Base-by-base conservation (phyloP, 2,888 invertebrate genomes). In the Coelinius sp. region DNA sequence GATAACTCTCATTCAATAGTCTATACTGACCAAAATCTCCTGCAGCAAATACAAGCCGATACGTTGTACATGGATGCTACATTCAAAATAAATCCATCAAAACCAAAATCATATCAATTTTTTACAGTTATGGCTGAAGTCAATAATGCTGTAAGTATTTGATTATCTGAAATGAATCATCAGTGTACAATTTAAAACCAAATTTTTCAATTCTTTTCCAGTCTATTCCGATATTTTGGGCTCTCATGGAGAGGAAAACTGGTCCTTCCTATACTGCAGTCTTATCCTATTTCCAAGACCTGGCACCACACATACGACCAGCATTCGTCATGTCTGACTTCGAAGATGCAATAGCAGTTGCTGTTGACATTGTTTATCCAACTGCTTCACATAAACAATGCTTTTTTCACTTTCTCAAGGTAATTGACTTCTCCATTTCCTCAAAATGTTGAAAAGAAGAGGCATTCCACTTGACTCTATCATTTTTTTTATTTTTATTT, bases 151-250 rank as follows among this genome's bases (percentile, higher is more conserved):
- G 70, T 70, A 70, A 59, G 14, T 24, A 6, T 22, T 24, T 22
- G 12, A 1, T 20, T 53, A 17, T 22, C n/a, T n/a, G 12, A 25
- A 56, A 56, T n/a, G n/a, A n/a, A n/a, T n/a, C n/a, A n/a, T n/a
- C 7, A 22, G 27, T 27, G 12, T 12, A 56, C 12, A 56, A 56
- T 1, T 56, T 25, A 56, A n/a, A n/a, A n/a, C n/a, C n/a, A n/a
- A n/a, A n/a, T n/a, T n/a, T n/a, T n/a, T n/a, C n/a, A n/a, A n/a
- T n/a, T n/a, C n/a, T 2, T 38, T 68, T 63, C 41, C 31, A 71
- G 71, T 25, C 17, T 1, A 25, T 71, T 22, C 59, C 71, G 5
- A 59, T 71, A 10, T 53, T 44, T 22, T 71, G 66, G 66, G 64
- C 64, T 0, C 52, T 71, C 0, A 66, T 66, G 71, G 25, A 20